Percentiles rank a stretch among this genome's conserved stretches.
Evolutionary conservation across 2,113 vertebrate genomes (phyloP).

Genomic region (Cercocebus atys): DNA sequence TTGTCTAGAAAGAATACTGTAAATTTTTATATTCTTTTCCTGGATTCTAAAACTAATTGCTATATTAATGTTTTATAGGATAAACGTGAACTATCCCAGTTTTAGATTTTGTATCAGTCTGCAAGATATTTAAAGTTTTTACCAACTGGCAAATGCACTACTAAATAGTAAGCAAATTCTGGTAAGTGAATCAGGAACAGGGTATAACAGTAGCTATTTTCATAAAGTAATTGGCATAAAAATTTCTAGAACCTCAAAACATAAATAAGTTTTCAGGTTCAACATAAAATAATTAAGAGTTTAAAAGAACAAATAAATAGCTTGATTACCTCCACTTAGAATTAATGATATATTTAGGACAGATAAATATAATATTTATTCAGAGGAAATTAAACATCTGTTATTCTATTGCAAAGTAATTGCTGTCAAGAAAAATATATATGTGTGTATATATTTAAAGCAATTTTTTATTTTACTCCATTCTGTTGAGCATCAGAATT

Average conservation of each 20-base stretch:
- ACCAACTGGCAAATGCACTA: constrained; percentile 68
- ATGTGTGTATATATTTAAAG: constrained; percentile 63
- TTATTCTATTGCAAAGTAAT: constrained; percentile 72
- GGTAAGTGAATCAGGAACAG: constrained; percentile 69
- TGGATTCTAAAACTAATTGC: background rate
- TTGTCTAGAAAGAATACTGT: background rate
- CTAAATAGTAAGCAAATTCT: constrained; percentile 65
- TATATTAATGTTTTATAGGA: background rate
- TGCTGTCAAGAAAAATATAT: constrained; percentile 47
- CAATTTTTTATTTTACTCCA: background rate
- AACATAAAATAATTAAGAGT: constrained; percentile 71
- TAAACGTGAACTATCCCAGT: background rate
- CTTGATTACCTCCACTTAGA: constrained; percentile 78
- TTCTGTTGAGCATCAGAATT: background rate
- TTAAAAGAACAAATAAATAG: constrained; percentile 72
- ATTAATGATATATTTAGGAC: constrained; percentile 73
- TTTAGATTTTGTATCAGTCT: background rate
- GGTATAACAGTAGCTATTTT: constrained; percentile 68
- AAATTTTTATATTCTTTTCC: background rate
- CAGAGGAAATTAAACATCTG: constrained; percentile 75
- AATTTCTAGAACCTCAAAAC: constrained; percentile 73
- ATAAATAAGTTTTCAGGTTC: constrained; percentile 71
- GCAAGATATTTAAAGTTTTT: constrained; percentile 61
- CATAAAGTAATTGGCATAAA: constrained; percentile 81
- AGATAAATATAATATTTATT: constrained; percentile 78